Base-by-base conservation (phyloP, 2,888 invertebrate species). In the Athrips mouffetella region DNA sequence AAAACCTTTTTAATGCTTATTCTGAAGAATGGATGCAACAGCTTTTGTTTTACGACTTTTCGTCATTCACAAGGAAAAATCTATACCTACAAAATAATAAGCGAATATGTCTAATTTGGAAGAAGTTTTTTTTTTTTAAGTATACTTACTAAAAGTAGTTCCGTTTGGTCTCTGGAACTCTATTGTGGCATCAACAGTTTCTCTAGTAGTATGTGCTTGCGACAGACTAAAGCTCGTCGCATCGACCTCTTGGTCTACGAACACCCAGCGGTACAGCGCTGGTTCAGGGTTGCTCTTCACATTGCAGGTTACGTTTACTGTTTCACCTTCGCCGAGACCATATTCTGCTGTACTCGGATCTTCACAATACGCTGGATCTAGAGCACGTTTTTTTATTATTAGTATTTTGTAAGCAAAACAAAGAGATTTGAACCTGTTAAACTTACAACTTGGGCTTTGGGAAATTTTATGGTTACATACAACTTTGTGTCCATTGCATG, bases 331-430 rank as follows among this genome's bases (percentile, higher is more conserved):
- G 1, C 70, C 76, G 0, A 87, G 53, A 0, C 87, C 87, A 47
- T 78, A 88, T 57, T 84, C 80, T 1, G 66, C 54, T 29, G 69
- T 53, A 4, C 49, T 65, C 30, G 72, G 68, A 7, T 84, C 76
- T 58, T 68, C 70, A 54, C 88, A 88, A 52, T 70, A 76, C 1
- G 84, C 66, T 30, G 86, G 80, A 62, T 82, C 88, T 88, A 58
- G 8, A 58, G n/a, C n/a, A n/a, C n/a, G n/a, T n/a, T n/a, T n/a
- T n/a, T n/a, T n/a, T n/a, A 49, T 39, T 46, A 35, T 23, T 20
- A 1, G 4, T 15, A 3, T n/a, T 11, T 30, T 45, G 23, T 40
- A 11, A 2, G 5, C 30, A 30, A 10, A n/a, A 8, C n/a, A n/a
- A n/a, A n/a, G n/a, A n/a, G n/a, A n/a, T n/a, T n/a, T n/a, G n/a